These are phyloP conservation scores for Lophotis ruficrista DNA, from an alignment of 2,113 vertebrate genomes.

Conservation along the genomic window DNA sequence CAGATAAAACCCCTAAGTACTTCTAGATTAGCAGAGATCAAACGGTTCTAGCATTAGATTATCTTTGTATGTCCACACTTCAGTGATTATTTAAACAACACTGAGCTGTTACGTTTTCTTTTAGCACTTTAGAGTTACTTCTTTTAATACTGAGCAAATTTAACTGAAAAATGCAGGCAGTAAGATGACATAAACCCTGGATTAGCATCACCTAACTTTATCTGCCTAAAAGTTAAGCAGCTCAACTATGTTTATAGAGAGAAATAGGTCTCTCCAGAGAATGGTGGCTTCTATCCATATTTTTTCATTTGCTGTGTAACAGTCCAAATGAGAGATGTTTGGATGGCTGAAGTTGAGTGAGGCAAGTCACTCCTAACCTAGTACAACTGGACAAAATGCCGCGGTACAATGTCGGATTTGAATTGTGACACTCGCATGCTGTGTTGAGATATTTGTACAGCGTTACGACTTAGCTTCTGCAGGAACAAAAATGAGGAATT, in stretches of 20 bases:
- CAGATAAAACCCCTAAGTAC: neutral
- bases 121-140: neutral
- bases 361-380: neutral
- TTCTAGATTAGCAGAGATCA: conserved; percentile 11
- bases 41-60: neutral
- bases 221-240: neutral
- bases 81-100: neutral
- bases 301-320: neutral
- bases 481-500: neutral
- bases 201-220: neutral
- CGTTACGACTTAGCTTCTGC: neutral
- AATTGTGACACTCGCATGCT: neutral
- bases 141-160: no score
- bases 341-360: neutral
- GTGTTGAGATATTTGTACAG: neutral
- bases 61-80: neutral
- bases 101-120: neutral
- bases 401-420: neutral
- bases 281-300: neutral
- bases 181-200: neutral
- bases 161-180: neutral
- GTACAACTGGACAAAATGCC: neutral
- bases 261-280: neutral
- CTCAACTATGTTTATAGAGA: neutral
- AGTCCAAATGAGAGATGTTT: neutral